phyloP scores from a whole-genome alignment of 2,888 invertebrate species.

The Falcaria lacertinaria region DNA sequence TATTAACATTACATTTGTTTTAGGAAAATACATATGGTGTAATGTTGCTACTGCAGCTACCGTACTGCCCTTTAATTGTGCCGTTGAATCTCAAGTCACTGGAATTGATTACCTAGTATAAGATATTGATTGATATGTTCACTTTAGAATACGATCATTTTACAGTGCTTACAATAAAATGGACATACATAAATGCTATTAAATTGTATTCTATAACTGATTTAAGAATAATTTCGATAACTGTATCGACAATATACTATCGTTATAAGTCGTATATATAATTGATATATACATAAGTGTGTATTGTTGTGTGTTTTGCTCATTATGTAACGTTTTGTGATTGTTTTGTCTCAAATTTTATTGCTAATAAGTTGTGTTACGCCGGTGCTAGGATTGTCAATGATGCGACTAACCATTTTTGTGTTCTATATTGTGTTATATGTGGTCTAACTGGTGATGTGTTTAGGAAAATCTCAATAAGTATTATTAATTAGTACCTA shows the following conservation, averaged over 20 bases:
- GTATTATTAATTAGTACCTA: neutral
- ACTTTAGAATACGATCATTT: no score
- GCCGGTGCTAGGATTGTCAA: slow-evolving; percentile 14
- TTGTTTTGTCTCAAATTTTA: slow-evolving; percentile 22
- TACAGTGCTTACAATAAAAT: no score
- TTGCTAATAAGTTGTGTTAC: slow-evolving; percentile 7
- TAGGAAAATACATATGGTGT: slow-evolving; percentile 23
- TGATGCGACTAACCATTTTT: neutral
- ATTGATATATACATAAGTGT: slow-evolving; percentile 2
- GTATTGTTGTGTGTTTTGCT: slow-evolving; percentile 16
- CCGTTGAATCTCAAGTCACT: slow-evolving; percentile 21
- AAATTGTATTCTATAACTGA: no score
- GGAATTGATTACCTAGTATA: slow-evolving; percentile 9
- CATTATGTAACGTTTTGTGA: slow-evolving; percentile 19
- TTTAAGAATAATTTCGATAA: no score
- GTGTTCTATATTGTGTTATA: slow-evolving; percentile 5
- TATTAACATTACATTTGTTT: slow-evolving; percentile 19
- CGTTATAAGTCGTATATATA: neutral
- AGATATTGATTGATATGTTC: neutral
- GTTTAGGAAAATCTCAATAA: neutral
- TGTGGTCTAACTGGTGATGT: neutral
- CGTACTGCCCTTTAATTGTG: slow-evolving; percentile 12
- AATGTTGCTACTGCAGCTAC: slow-evolving; percentile 15
- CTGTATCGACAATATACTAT: neutral
- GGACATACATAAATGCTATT: no score